Evolutionary conservation across 2,797 vertebrate species (phyloP), one percentile per base, ranked within the genome.

Genomic region (Choloepus didactylus): DNA sequence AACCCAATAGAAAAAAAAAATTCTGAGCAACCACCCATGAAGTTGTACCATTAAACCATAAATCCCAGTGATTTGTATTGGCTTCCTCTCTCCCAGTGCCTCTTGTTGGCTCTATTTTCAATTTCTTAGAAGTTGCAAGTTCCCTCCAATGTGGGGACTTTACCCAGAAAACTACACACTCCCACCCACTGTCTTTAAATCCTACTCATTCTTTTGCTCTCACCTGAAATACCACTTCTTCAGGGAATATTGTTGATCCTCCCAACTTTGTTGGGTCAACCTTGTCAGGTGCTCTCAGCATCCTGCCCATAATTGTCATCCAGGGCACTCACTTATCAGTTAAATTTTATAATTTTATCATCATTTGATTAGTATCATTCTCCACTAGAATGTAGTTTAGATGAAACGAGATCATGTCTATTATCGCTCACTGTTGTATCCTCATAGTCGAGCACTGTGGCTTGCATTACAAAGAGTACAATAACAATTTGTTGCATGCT

Each of bases 271-370:
- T 70, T 23, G 31, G 49, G 76, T 66, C 88, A 81, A 35, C 59
- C 83, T 76, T 77, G 70, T n/a, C 35, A 87, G 85, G 44, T 11
- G 16, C 64, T 87, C 64, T 77, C 54, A 75, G 44, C 23, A 56
- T 46, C 54, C 67, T 56, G 60, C n/a, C 60, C 64, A 18, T 67
- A 56, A 19, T 38, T 66, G 35, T 89, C 70, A 76, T 80, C 27
- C 35, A 60, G 9, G 29, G 54, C 9, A 60, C n/a, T 92, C 85
- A 82, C 5, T 91, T 83, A 92, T 70, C 94, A 69, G 81, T 5
- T 85, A 85, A 38, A 84, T 85, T 82, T 89, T 83, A 90, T 69
- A 73, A 73, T 93, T 87, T 89, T 70, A 56, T 86, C 73, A 83
- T 64, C 59, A 79, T 60, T 80, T 54, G 69, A 92, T 91, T 75